Evolutionary conservation across 2,113 vertebrate species (phyloP).

Genomic region (Prochilodus magdalenae): DNA sequence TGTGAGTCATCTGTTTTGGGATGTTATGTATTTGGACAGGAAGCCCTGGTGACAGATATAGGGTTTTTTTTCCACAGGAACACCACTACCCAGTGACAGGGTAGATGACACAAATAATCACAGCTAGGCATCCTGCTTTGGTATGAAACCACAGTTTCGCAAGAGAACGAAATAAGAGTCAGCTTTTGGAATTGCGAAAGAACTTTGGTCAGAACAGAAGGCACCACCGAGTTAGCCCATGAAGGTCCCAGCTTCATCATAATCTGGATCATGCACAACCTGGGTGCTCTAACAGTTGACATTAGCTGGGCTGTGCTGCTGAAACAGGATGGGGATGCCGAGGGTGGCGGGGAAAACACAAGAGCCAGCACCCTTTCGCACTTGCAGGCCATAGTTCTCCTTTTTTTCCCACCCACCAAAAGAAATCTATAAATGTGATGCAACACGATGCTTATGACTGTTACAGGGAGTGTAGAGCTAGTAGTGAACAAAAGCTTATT

Average conservation of each 20-base stretch:
- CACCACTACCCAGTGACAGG: slow-evolving; percentile 24
- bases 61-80: slow-evolving; percentile 57
- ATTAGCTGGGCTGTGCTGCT: background rate
- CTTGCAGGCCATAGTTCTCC: background rate
- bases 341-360: background rate
- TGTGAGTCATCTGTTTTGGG: slow-evolving; percentile 51
- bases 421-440: no score
- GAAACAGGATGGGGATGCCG: background rate
- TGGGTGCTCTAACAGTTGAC: background rate
- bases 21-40: slow-evolving; percentile 48
- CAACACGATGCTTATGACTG: no score
- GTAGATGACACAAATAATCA: slow-evolving; percentile 10
- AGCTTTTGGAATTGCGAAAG: background rate
- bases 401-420: background rate
- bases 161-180: background rate
- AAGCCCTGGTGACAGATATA: slow-evolving; percentile 55
- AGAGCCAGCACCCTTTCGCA: background rate
- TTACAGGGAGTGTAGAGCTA: no score
- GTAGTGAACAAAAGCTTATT: no score
- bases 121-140: background rate
- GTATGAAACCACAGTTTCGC: background rate
- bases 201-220: no score
- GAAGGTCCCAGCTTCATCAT: background rate
- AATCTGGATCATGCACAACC: background rate
- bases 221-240: background rate